A percentile compares a stretch with the other conserved stretches of the same genome.
These are phyloP conservation scores for Agrotis ipsilon DNA, from an alignment of 2,888 invertebrate genomes.

Conservation along the genomic window DNA sequence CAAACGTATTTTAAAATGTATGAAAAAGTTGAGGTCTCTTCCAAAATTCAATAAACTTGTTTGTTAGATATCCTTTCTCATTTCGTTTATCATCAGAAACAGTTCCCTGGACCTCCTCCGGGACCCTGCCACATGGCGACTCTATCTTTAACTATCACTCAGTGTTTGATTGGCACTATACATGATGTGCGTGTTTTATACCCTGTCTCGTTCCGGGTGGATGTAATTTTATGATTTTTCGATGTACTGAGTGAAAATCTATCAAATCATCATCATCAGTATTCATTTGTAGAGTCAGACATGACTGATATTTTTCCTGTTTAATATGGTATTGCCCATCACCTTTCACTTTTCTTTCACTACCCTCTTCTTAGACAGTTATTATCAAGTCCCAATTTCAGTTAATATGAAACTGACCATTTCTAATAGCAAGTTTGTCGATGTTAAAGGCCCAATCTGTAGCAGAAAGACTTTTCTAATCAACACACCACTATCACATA, in stretches of 20 bases:
- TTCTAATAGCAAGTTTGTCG: neutral
- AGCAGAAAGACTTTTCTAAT: neutral
- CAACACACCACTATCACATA: neutral
- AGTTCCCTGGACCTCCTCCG: neutral
- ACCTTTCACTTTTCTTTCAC: neutral
- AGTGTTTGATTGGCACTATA: slow-evolving; percentile 16
- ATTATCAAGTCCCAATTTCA: neutral
- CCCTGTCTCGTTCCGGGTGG: slow-evolving; percentile 7
- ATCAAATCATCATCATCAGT: neutral
- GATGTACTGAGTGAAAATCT: slow-evolving; percentile 2
- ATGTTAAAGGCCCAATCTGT: too few relatives aligned
- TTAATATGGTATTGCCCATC: neutral
- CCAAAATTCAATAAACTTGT: neutral
- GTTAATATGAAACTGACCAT: neutral
- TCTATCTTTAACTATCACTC: slow-evolving; percentile 13
- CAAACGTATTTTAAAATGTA: too few relatives aligned
- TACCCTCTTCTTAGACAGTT: too few relatives aligned
- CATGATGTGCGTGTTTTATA: slow-evolving; percentile 19
- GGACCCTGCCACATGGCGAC: slow-evolving; percentile 16
- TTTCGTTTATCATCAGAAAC: neutral
- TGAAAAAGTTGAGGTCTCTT: neutral
- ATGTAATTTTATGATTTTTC: neutral
- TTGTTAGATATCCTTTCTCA: neutral
- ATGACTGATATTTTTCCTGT: neutral
- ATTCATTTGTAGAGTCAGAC: neutral